Percentiles rank a stretch among this genome's conserved stretches.
These are phyloP conservation scores for Aphelocoma coerulescens DNA, from an alignment of 2,113 vertebrate genomes.

Conservation along the genomic window DNA sequence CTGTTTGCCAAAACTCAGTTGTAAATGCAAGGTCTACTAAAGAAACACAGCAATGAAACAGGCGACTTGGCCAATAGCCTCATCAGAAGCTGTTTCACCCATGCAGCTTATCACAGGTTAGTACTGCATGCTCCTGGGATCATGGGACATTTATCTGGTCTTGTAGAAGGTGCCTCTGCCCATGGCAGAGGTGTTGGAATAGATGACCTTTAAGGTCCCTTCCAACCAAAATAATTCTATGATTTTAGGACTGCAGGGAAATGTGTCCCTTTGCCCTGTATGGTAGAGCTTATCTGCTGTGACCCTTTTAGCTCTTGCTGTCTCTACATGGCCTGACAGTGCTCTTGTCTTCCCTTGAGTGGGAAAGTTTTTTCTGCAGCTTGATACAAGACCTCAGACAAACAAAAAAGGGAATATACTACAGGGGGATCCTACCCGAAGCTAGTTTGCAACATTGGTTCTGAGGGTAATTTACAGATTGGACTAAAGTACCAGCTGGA, in stretches of 20 bases:
- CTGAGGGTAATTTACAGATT: not conserved
- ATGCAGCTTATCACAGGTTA: not conserved
- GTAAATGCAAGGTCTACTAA: not conserved
- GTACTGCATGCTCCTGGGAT: not conserved
- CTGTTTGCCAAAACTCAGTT: not conserved
- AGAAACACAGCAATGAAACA: not conserved
- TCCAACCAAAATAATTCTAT: not conserved
- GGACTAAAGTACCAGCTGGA: not conserved
- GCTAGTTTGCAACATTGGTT: not conserved
- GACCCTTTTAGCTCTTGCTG: not conserved
- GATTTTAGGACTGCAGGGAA: not conserved
- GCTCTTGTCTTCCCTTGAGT: not conserved
- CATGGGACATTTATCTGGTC: not conserved
- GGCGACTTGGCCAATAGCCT: not conserved
- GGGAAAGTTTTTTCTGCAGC: not conserved
- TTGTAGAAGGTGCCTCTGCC: not conserved
- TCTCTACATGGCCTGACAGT: not conserved
- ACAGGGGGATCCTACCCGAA: rapidly evolving
- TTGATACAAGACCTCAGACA: not conserved
- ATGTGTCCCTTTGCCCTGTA: not conserved
- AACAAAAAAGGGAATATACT: not conserved
- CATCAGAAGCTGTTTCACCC: not conserved
- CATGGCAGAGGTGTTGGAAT: not conserved
- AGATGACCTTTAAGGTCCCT: not conserved
- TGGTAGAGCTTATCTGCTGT: not conserved